Evolutionary conservation across 2,888 invertebrate species (phyloP).

Genomic region (Clivina fossor): DNA sequence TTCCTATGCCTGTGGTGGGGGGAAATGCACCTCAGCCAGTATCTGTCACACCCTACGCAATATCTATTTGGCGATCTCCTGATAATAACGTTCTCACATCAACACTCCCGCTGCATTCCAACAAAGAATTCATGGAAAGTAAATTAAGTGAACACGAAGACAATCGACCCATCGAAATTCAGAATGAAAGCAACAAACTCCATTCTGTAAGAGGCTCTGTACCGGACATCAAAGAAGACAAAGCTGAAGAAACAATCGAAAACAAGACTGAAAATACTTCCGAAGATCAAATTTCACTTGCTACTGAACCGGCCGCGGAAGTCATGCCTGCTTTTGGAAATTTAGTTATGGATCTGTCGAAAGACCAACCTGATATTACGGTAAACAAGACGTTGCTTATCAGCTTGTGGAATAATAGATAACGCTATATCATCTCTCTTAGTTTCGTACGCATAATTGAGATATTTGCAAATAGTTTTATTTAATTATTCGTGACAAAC

Average conservation of each 20-base stretch:
- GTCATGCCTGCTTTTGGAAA: conserved; percentile 53
- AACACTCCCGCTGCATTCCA: no score
- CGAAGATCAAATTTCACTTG: conserved; percentile 4
- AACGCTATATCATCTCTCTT: no score
- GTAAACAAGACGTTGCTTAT: conserved; percentile 40
- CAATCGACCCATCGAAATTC: background rate
- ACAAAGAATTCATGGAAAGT: conserved; percentile 23
- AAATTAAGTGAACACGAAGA: conserved; percentile 13
- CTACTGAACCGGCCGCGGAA: conserved; percentile 34
- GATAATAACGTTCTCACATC: background rate
- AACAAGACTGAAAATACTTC: background rate
- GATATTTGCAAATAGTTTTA: no score
- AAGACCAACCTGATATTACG: conserved; percentile 30
- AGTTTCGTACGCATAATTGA: no score
- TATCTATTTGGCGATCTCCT: conserved; percentile 25
- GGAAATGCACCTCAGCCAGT: no score
- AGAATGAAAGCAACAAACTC: conserved; percentile 5
- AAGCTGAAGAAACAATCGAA: background rate
- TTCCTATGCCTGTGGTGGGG: no score
- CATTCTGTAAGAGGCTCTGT: background rate
- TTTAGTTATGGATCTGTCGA: conserved; percentile 47
- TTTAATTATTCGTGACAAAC: no score
- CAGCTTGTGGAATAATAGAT: no score
- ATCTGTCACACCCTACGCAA: conserved; percentile 26
- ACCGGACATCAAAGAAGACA: background rate